phyloP scores from a whole-genome alignment of 2,888 invertebrate species.

The Homarus gammarus region DNA sequence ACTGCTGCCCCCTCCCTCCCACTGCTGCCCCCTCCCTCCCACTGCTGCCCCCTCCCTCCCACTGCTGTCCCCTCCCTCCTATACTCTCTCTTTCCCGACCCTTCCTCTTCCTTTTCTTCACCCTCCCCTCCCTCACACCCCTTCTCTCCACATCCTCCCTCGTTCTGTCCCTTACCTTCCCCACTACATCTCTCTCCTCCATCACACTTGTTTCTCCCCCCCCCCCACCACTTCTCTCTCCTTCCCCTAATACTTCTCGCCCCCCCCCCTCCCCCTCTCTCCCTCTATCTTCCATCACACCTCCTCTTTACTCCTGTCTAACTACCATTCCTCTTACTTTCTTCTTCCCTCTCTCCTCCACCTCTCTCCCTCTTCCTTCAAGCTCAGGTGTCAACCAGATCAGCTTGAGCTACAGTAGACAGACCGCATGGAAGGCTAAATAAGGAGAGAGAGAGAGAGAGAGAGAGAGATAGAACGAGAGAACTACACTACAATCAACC shows the following conservation, averaged over 20 bases:
- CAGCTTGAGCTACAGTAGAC: background rate
- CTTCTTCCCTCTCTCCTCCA: no score
- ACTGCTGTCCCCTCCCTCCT: no score
- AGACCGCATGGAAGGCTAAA: background rate
- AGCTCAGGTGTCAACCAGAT: background rate
- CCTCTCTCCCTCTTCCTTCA: no score
- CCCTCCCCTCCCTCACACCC: no score
- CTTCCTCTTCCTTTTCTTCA: no score
- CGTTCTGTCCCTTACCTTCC: background rate
- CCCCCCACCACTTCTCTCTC: background rate
- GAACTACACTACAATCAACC: no score
- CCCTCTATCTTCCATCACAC: background rate
- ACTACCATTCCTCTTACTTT: no score
- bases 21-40: no score
- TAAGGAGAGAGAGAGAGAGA: conserved; percentile 36
- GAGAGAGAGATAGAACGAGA: no score
- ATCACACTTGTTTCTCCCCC: background rate
- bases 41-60: no score
- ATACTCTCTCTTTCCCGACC: background rate
- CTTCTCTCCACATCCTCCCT: no score
- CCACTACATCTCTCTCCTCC: background rate
- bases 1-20: no score
- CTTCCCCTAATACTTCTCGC: background rate
- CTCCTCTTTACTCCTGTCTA: background rate
- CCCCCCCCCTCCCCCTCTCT: background rate